These are phyloP conservation scores for Drosophila suboccidentalis DNA, from an alignment of 2,888 invertebrate species.

Conservation along the genomic window DNA sequence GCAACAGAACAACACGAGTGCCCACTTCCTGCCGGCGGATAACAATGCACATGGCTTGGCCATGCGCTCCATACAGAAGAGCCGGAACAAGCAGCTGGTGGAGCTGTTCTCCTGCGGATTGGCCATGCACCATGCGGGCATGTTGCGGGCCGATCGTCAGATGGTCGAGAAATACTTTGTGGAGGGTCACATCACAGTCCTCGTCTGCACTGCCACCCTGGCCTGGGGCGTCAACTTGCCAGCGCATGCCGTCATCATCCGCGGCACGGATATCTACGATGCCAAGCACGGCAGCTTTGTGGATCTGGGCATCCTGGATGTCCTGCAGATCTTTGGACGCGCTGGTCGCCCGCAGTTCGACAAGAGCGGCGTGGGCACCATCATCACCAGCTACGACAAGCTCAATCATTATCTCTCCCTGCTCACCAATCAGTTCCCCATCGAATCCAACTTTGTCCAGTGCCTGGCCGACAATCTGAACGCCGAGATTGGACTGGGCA, in stretches of 20 bases:
- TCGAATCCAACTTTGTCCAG: constrained; percentile 98
- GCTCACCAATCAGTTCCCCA: constrained; percentile 98
- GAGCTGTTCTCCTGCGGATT: constrained; percentile 95
- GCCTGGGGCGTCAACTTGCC: constrained; percentile 99
- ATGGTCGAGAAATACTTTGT: constrained; percentile 96
- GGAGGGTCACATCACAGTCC: constrained; percentile 93
- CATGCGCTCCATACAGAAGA: constrained; percentile 89
- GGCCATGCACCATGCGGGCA: constrained; percentile 98
- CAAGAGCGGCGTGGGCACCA: constrained; percentile 96
- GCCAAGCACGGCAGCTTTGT: constrained; percentile 97
- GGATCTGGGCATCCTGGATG: constrained; percentile 98
- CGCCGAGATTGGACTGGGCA: constrained; percentile 98
- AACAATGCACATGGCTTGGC: constrained; percentile 89
- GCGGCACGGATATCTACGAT: constrained; percentile 96
- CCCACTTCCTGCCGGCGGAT: constrained; percentile 90
- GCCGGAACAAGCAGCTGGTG: constrained; percentile 92
- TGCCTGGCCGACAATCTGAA: constrained; percentile 98
- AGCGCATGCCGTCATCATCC: constrained; percentile 96
- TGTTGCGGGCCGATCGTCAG: constrained; percentile 94
- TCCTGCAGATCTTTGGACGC: constrained; percentile 98
- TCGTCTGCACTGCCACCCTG: constrained; percentile 98
- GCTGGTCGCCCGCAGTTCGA: constrained; percentile 99
- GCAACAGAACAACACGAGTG: constrained; percentile 90
- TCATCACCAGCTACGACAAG: constrained; percentile 97
- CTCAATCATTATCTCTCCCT: constrained; percentile 96